phyloP scores from a whole-genome alignment of 2,888 invertebrate species.

The Chloroclystis v-ata region DNA sequence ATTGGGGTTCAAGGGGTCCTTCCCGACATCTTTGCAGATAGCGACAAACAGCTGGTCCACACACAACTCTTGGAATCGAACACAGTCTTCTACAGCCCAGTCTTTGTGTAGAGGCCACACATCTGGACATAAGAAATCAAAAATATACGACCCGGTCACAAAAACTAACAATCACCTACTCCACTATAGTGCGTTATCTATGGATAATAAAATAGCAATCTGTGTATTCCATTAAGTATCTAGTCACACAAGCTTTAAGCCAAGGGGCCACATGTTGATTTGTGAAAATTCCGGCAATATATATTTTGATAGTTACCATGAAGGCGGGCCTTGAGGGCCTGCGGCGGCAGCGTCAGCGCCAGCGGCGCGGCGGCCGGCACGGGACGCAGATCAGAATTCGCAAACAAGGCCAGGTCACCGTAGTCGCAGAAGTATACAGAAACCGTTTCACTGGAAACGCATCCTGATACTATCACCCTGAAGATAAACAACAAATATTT shows the following conservation, averaged over 20 bases:
- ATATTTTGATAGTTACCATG: slow-evolving; percentile 46
- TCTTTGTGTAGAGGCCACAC: slow-evolving; percentile 78
- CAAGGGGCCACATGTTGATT: too few relatives aligned
- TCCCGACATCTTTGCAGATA: slow-evolving; percentile 79
- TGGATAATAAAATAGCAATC: too few relatives aligned
- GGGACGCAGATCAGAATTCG: slow-evolving; percentile 50
- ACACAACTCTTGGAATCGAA: slow-evolving; percentile 84
- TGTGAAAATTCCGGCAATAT: background rate
- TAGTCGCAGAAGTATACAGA: slow-evolving; percentile 81
- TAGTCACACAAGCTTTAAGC: too few relatives aligned
- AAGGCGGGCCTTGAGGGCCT: slow-evolving; percentile 69
- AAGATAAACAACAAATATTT: background rate
- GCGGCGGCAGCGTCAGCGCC: slow-evolving; percentile 63
- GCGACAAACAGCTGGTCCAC: slow-evolving; percentile 84
- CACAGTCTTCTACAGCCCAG: slow-evolving; percentile 86
- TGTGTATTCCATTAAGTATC: too few relatives aligned
- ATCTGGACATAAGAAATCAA: slow-evolving; percentile 54
- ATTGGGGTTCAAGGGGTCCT: slow-evolving; percentile 79
- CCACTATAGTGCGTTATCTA: too few relatives aligned
- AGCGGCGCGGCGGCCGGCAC: slow-evolving; percentile 55
- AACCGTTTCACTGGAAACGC: slow-evolving; percentile 69
- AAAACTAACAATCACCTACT: too few relatives aligned
- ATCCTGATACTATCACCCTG: slow-evolving; percentile 72
- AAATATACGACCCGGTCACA: too few relatives aligned
- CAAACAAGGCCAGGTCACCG: slow-evolving; percentile 76